phyloP scores from a whole-genome alignment of 2,797 vertebrate genomes.

The Lophius americanus region DNA sequence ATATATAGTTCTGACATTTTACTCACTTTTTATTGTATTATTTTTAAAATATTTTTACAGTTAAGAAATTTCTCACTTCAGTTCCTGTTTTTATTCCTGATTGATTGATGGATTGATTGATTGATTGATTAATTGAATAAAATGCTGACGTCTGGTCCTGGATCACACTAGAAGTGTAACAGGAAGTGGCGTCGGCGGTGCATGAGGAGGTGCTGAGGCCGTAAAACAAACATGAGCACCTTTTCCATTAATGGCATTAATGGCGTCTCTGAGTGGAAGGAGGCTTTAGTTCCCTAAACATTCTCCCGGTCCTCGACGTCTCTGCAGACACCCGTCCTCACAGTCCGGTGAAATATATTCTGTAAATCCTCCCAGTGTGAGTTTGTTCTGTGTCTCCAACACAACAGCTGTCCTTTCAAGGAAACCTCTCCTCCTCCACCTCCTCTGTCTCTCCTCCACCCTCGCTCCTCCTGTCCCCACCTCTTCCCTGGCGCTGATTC shows the following conservation, averaged over 20 bases:
- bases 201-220: not conserved
- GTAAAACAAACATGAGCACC: too few species aligned
- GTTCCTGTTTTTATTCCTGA: too few species aligned
- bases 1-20: too few species aligned
- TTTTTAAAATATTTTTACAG: too few species aligned
- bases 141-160: too few species aligned
- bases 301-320: not conserved
- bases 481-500: slow-evolving; percentile 66
- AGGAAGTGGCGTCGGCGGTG: not conserved
- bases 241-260: too few species aligned
- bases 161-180: not conserved
- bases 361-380: slow-evolving; percentile 38
- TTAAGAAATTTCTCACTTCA: too few species aligned
- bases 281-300: not conserved
- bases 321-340: not conserved
- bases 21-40: too few species aligned
- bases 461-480: slow-evolving; percentile 20
- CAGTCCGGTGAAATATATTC: slow-evolving; percentile 29
- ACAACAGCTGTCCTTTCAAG: slow-evolving; percentile 55
- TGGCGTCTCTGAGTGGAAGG: too few species aligned
- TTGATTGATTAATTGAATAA: too few species aligned
- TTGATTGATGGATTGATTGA: too few species aligned
- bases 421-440: slow-evolving; percentile 7
- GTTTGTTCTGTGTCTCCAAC: slow-evolving; percentile 26
- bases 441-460: slow-evolving; percentile 22